phyloP scores from a whole-genome alignment of 2,113 vertebrate species.

The cat (Felis catus) region DNA sequence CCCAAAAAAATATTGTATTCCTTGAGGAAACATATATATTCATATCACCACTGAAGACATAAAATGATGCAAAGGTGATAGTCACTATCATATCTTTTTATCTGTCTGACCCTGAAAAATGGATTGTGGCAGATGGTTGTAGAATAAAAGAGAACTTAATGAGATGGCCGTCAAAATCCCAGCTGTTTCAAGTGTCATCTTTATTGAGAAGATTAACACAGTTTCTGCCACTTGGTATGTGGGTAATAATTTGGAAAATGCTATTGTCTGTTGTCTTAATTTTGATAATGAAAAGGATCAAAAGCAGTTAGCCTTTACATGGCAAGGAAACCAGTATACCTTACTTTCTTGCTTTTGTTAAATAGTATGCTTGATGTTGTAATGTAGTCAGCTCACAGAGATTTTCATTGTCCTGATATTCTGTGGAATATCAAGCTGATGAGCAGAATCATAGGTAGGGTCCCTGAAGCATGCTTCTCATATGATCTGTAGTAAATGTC shows the following conservation, averaged over 20 bases:
- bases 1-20: background rate
- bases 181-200: background rate
- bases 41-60: background rate
- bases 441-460: background rate
- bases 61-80: background rate
- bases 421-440: background rate
- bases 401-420: background rate
- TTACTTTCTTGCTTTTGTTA: background rate
- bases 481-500: background rate
- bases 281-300: background rate
- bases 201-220: background rate
- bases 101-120: background rate
- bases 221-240: background rate
- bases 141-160: background rate
- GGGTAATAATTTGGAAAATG: background rate
- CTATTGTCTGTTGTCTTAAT: background rate
- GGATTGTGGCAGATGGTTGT: background rate
- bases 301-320: background rate
- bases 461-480: background rate
- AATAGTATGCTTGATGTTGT: background rate
- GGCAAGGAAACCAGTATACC: background rate
- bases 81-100: background rate
- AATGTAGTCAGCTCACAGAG: background rate
- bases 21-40: background rate
- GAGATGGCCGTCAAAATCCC: background rate